These are phyloP conservation scores for Diogma glabrata DNA, from an alignment of 2,888 invertebrate species.

Conservation along the genomic window DNA sequence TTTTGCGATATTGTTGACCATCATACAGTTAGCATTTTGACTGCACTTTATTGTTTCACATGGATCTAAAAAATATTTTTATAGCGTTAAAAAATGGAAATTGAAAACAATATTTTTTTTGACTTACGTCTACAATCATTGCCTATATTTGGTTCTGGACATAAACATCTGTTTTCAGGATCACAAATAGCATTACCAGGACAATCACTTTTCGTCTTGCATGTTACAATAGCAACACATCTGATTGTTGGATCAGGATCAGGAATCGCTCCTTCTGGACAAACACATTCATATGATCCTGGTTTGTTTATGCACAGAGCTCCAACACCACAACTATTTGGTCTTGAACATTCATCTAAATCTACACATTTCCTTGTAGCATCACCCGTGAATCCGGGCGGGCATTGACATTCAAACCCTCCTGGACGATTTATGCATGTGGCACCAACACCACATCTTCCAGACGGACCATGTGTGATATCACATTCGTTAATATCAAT, in stretches of 20 bases:
- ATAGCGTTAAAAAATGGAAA: no score
- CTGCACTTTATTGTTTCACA: slow-evolving; percentile 78
- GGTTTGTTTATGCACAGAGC: slow-evolving; percentile 68
- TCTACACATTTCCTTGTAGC: slow-evolving; percentile 70
- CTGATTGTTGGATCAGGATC: slow-evolving; percentile 74
- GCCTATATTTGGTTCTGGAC: slow-evolving; percentile 84
- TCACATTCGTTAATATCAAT: slow-evolving; percentile 90
- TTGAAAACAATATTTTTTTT: no score
- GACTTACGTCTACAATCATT: slow-evolving; percentile 85
- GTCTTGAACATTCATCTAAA: slow-evolving; percentile 66
- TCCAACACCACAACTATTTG: slow-evolving; percentile 64
- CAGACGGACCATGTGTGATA: slow-evolving; percentile 58
- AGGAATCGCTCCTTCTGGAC: slow-evolving; percentile 68
- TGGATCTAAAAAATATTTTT: slow-evolving; percentile 58
- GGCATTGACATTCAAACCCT: slow-evolving; percentile 69
- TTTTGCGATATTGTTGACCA: slow-evolving; percentile 69
- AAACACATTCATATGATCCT: slow-evolving; percentile 67
- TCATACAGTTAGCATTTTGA: slow-evolving; percentile 78
- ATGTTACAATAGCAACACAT: slow-evolving; percentile 73
- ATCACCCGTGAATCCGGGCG: slow-evolving; percentile 76
- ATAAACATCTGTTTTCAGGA: slow-evolving; percentile 62
- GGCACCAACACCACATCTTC: slow-evolving; percentile 75
- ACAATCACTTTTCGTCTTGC: slow-evolving; percentile 63
- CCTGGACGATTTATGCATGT: slow-evolving; percentile 71
- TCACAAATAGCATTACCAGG: slow-evolving; percentile 85